Base-by-base conservation (phyloP, 2,797 vertebrate genomes). In the Trachops cirrhosus region DNA sequence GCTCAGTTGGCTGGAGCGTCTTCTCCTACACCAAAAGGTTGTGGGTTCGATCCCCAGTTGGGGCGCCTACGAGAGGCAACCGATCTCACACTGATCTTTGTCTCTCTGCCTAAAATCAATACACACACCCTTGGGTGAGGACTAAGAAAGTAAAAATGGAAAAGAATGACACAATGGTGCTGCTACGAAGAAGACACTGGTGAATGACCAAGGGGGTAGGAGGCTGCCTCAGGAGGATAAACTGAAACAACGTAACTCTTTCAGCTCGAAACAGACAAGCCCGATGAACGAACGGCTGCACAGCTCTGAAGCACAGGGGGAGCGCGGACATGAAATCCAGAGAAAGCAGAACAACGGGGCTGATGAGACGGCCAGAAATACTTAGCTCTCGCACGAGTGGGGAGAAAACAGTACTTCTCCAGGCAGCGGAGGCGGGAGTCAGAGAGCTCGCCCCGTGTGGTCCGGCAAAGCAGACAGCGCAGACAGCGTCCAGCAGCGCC, bases 401-500 rank as follows among this genome's bases (percentile, higher is more conserved):
- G 18, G 34, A 52, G 44, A 3, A 50, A 57, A 48, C 24, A n/a
- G 15, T 1, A 21, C 19, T 16, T 29, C 9, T 7, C 29, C 8
- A 37, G 37, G 41, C 21, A 16, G 39, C 24, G 14, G 12, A 50
- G 4, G 10, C 19, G 5, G 83, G 29, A 44, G 59, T 18, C 3
- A 24, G 46, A 29, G 19, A 62, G 26, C 0, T 3, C 11, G 1
- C 9, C 52, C 26, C 26, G 18, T 1, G 0, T 0, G 44, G 21
- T 39, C 0, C 0, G 39, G 73, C n/a, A 48, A 48, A 39, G 39
- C 34, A 14, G 21, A 22, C 4, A 32, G 29, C 6, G 10, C 6
- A 8, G 19, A 32, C 24, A 48, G 37, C 18, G 32, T 52, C 22
- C 19, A 24, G 54, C 7, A 6, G 7, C 1, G 9, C 22, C 24